These are phyloP conservation scores for Hafferia zeledoni DNA, from an alignment of 2,797 vertebrate genomes.

Conservation along the genomic window DNA sequence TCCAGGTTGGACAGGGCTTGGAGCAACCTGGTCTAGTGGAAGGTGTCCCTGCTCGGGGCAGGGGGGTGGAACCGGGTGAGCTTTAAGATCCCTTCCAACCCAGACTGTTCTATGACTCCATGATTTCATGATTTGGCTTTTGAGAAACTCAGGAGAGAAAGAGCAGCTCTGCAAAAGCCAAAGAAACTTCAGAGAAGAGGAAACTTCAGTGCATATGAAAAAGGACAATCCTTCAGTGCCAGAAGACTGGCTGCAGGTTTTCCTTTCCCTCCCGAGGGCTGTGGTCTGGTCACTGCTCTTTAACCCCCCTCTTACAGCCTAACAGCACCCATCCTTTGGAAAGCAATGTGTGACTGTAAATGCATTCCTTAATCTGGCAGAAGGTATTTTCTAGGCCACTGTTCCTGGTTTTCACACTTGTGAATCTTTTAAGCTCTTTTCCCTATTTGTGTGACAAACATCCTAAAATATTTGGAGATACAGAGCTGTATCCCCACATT, in stretches of 20 bases:
- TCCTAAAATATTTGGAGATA: not conserved
- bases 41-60: not conserved
- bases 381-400: not conserved
- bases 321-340: not conserved
- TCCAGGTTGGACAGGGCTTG: not conserved
- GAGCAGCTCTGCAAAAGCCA: not conserved
- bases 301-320: not conserved
- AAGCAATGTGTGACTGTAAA: not conserved
- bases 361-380: not conserved
- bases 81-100: not conserved
- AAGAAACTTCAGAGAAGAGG: not conserved
- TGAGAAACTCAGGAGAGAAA: not conserved
- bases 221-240: not conserved
- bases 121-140: not conserved
- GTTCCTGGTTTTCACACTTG: not conserved
- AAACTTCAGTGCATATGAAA: not conserved
- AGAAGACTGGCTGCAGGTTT: not conserved
- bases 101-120: not conserved
- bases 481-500: not conserved
- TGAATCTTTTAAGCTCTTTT: not conserved
- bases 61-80: not conserved
- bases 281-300: not conserved
- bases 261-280: accelerated
- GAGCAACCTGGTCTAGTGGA: not conserved
- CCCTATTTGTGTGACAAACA: not conserved